A percentile compares a stretch with the other conserved stretches of the same genome.
These are phyloP conservation scores for Coremacera marginata DNA, from an alignment of 2,888 invertebrate species.

Conservation along the genomic window DNA sequence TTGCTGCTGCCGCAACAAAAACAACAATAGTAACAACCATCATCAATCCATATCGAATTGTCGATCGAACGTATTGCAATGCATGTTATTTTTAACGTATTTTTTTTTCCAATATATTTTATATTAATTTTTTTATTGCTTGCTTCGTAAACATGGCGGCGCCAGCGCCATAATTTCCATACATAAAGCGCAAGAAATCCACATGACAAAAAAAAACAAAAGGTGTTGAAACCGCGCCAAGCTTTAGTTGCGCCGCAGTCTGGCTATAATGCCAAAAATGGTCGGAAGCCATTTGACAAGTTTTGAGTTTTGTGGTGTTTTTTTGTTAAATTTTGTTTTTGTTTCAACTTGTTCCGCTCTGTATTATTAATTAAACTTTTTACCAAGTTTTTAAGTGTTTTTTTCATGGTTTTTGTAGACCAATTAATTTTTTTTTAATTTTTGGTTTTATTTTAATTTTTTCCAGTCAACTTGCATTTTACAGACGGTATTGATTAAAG, in stretches of 20 bases:
- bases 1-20: background rate
- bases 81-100: background rate
- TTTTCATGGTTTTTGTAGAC: background rate
- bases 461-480: background rate
- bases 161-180: background rate
- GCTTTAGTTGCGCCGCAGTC: constrained; percentile 11
- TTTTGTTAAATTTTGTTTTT: background rate
- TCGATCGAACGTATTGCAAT: constrained; percentile 23
- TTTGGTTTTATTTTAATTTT: background rate
- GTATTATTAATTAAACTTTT: background rate
- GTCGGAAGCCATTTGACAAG: constrained; percentile 27
- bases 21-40: constrained; percentile 8
- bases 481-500: background rate
- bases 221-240: constrained; percentile 23
- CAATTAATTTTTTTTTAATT: background rate
- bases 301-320: background rate
- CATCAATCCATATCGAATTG: constrained; percentile 17
- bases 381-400: background rate
- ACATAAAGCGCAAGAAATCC: background rate
- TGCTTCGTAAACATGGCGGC: constrained; percentile 3
- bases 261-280: constrained; percentile 19
- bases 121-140: background rate
- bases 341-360: background rate
- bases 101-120: background rate
- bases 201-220: constrained; percentile 2